phyloP scores from a whole-genome alignment of 2,797 vertebrate genomes.

The Mareca penelope region DNA sequence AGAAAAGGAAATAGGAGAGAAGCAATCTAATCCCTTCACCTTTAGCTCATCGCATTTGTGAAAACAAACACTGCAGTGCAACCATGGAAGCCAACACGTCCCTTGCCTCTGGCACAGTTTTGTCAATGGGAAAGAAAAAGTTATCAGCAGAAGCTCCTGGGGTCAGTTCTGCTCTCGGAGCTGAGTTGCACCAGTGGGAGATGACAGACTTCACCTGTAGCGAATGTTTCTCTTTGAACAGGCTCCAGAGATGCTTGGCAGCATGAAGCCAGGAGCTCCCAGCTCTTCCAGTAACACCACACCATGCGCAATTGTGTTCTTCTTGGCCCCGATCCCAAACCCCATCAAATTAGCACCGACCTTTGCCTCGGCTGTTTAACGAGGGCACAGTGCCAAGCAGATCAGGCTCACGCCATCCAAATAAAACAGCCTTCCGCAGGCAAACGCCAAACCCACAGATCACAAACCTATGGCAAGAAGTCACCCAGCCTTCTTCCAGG shows the following conservation, averaged over 20 bases:
- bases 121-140: background rate
- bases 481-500: rapidly evolving
- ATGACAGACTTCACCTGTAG: background rate
- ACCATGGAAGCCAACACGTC: background rate
- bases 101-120: background rate
- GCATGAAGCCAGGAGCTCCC: background rate
- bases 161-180: background rate
- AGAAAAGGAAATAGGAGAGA: background rate
- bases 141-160: background rate
- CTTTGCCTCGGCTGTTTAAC: background rate
- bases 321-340: background rate
- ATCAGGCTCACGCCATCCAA: background rate
- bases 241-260: background rate
- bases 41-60: background rate
- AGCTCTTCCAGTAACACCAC: background rate
- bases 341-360: background rate
- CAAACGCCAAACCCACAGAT: background rate
- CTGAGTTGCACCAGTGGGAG: rapidly evolving
- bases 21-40: background rate
- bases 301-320: rapidly evolving
- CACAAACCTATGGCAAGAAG: background rate
- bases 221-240: background rate
- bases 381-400: background rate
- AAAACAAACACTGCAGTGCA: background rate
- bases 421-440: background rate